phyloP scores from a whole-genome alignment of 2,113 vertebrate species.

The Rhea pennata region DNA sequence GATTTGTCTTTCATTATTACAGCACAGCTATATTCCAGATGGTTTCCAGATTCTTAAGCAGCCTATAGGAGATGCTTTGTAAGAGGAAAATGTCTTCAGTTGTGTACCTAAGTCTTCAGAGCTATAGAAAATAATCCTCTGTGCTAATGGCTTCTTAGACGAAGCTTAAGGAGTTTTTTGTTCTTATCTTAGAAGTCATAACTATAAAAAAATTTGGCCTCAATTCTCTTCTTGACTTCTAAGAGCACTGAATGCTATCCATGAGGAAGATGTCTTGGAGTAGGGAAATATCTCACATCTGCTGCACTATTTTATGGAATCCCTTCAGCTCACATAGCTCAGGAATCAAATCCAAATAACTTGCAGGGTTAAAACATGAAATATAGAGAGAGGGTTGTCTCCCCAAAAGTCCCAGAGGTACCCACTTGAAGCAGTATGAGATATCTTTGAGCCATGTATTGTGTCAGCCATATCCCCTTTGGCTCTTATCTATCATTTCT shows the following conservation, averaged over 20 bases:
- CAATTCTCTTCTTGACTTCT: background rate
- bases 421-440: background rate
- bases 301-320: background rate
- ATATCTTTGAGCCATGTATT: background rate
- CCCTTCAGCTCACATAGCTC: background rate
- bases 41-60: background rate
- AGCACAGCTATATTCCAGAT: background rate
- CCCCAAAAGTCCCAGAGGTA: background rate
- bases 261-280: background rate
- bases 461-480: accelerated
- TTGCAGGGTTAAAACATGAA: background rate
- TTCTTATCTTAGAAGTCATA: background rate
- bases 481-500: background rate
- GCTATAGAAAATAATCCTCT: background rate
- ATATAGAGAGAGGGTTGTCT: background rate
- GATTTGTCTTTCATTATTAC: slow-evolving; percentile 17
- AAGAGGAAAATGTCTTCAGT: background rate
- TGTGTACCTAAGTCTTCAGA: background rate
- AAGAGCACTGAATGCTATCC: background rate
- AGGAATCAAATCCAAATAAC: background rate
- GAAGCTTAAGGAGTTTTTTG: background rate
- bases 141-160: background rate
- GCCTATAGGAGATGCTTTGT: background rate
- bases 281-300: background rate
- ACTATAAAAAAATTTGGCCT: background rate